Evolutionary conservation across 2,888 invertebrate species (phyloP).

Genomic region (Ganaspis brasiliensis): DNA sequence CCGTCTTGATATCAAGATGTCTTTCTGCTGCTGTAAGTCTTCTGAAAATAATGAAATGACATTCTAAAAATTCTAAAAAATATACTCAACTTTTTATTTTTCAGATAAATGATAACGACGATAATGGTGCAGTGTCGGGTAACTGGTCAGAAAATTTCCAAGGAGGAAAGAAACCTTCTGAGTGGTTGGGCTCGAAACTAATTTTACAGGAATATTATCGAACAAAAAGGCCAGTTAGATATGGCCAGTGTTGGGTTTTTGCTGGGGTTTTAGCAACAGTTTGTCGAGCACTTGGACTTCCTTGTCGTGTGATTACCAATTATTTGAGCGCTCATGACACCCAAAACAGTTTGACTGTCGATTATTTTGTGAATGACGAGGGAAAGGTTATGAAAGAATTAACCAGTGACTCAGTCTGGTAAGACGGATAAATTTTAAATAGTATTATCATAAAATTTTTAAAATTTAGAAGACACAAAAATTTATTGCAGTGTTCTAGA

Average conservation of each 20-base stretch:
- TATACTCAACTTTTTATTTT: no score
- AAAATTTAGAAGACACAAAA: no score
- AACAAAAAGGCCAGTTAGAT: slow-evolving; percentile 93
- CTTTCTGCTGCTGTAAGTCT: slow-evolving; percentile 90
- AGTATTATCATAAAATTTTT: no score
- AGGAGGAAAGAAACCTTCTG: slow-evolving; percentile 92
- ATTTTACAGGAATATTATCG: slow-evolving; percentile 93
- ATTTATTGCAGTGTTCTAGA: no score
- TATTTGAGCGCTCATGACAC: slow-evolving; percentile 98
- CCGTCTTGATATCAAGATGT: slow-evolving; percentile 88
- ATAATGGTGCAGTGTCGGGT: slow-evolving; percentile 92
- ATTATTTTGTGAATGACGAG: slow-evolving; percentile 91
- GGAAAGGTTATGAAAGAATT: slow-evolving; percentile 91
- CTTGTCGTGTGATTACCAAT: slow-evolving; percentile 92
- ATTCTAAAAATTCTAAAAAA: no score
- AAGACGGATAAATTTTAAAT: no score
- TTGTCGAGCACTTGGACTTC: no score
- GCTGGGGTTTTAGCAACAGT: slow-evolving; percentile 95
- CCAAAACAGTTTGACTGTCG: slow-evolving; percentile 94
- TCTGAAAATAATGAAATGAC: no score
- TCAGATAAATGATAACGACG: slow-evolving; percentile 89
- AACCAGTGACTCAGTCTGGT: slow-evolving; percentile 94
- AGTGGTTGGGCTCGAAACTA: slow-evolving; percentile 94
- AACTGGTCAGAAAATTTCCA: slow-evolving; percentile 94
- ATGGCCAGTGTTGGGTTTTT: slow-evolving; percentile 98